Base-by-base conservation (phyloP, 2,113 vertebrate genomes). In the Globicephala melas region DNA sequence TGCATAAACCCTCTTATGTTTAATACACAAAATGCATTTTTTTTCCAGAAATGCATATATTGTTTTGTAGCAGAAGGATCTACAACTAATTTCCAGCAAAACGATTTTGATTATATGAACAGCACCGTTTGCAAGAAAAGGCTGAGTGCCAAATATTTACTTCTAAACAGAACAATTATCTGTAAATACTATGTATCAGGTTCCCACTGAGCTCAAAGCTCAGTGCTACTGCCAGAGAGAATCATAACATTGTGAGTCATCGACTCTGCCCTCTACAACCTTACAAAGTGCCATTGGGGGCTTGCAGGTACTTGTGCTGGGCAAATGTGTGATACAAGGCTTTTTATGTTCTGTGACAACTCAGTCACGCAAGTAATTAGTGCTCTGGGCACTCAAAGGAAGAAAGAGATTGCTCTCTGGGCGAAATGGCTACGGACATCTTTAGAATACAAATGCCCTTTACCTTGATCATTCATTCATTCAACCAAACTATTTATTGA, bases 161-260 rank as follows among this genome's bases (percentile, higher is more conserved):
- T 63, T 82, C 67, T 80, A 84, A 91, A 79, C 5, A 55, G 53
- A 68, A 17, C 17, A 60, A 38, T 44, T 84, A 17, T 74, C 76
- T 82, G 12, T 58, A 88, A 77, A 63, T 70, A 33, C 47, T 31
- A 17, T 25, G 11, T 58, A 31, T 9, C 38, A 58, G 21, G 36
- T 38, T 88, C n/a, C 55, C 85, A 38, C 33, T 73, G 62, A 85
- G 62, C 36, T 71, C 25, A 77, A 67, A 90, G 26, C 31, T 70
- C 76, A 5, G 25, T 33, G 41, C 60, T 70, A 71, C 50, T 68
- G 28, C 38, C 41, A 31, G 18, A 41, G 38, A 73, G 47, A 68
- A 62, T 50, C 1, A 15, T 25, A 73, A 25, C 31, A 50, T 8
- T 0, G 1, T 0, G 0, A 50, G 58, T 55, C 53, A 20, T 14